phyloP scores from a whole-genome alignment of 2,797 vertebrate genomes.

The Crenuchus spilurus region DNA sequence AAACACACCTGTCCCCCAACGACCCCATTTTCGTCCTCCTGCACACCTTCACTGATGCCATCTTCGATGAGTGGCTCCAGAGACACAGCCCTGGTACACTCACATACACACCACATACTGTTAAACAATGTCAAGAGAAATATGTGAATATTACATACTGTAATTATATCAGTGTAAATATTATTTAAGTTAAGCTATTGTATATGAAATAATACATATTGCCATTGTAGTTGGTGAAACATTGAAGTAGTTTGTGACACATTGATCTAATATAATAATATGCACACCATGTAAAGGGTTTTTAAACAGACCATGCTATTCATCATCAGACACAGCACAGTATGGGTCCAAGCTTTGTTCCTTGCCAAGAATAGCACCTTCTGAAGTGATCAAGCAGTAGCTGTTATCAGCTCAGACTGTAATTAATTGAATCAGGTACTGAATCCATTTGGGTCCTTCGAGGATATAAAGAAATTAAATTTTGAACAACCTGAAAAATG shows the following conservation, averaged over 20 bases:
- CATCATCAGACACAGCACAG: background rate
- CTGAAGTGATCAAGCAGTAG: background rate
- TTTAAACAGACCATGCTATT: background rate
- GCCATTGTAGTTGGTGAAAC: no score
- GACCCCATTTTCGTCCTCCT: constrained; percentile 94
- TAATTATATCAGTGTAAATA: no score
- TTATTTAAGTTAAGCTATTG: no score
- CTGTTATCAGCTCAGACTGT: background rate
- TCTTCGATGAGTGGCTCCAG: constrained; percentile 95
- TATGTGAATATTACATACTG: no score
- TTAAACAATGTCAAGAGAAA: no score
- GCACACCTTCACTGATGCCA: constrained; percentile 93
- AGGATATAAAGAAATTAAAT: background rate
- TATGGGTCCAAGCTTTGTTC: no score
- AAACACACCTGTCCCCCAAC: constrained; percentile 95
- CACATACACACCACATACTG: background rate
- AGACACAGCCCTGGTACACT: constrained; percentile 84
- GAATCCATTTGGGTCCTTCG: background rate
- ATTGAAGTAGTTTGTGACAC: no score
- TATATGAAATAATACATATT: no score
- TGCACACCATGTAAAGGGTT: background rate
- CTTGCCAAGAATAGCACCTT: background rate
- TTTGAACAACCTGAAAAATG: background rate
- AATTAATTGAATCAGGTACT: background rate
- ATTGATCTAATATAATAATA: no score